Percentiles rank a stretch among this genome's conserved stretches.
phyloP scores from a whole-genome alignment of 2,888 invertebrate species.

The Acanthococcus lagerstroemiae region DNA sequence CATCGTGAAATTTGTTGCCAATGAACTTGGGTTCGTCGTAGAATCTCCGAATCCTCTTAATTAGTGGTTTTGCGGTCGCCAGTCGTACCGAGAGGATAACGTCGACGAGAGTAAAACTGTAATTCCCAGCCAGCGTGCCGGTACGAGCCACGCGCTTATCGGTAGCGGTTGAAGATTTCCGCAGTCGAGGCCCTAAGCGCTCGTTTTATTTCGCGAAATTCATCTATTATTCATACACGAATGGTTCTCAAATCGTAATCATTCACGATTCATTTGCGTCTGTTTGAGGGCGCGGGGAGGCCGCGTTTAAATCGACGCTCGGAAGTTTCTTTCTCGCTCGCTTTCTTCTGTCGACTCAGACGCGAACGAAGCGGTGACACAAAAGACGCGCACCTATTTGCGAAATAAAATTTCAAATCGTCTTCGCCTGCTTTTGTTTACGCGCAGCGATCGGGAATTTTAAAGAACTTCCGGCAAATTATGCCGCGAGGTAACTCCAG shows the following conservation, averaged over 20 bases:
- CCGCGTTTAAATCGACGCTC: background rate
- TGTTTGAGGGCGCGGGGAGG: background rate
- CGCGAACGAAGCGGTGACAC: background rate
- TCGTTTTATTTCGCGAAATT: background rate
- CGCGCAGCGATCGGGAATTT: background rate
- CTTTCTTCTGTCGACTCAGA: background rate
- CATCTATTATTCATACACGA: constrained; percentile 20
- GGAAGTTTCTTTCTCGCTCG: background rate
- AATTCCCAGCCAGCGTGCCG: background rate
- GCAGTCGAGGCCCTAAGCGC: background rate
- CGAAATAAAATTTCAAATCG: background rate
- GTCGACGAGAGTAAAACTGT: no score
- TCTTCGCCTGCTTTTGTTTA: no score
- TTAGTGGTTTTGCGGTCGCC: no score
- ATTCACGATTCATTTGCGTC: constrained; percentile 21
- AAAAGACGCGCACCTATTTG: no score
- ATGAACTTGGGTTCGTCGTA: no score
- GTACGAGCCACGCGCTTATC: background rate
- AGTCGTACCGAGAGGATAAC: no score
- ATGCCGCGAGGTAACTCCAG: no score
- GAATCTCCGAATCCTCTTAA: no score
- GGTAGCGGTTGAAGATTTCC: background rate
- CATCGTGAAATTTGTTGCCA: no score
- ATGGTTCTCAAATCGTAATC: constrained; percentile 11
- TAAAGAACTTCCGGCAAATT: background rate